Evolutionary conservation across 2,113 vertebrate genomes (phyloP).

Genomic region (Grallaria varia): DNA sequence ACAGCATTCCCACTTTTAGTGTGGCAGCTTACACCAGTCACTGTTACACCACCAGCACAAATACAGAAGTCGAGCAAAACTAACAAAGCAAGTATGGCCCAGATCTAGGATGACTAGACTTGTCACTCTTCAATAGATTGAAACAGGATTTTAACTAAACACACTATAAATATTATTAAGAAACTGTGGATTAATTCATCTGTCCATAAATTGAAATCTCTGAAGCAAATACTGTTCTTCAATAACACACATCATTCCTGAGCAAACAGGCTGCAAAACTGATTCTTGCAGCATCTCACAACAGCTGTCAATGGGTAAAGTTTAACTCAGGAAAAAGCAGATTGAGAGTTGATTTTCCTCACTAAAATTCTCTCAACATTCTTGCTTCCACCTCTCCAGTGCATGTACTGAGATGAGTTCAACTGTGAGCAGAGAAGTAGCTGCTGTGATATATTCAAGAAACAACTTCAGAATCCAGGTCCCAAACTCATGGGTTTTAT

Average conservation of each 20-base stretch:
- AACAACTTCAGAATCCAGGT: not conserved
- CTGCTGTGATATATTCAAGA: not conserved
- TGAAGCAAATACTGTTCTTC: not conserved
- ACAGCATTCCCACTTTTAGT: not conserved
- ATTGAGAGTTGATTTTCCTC: not conserved
- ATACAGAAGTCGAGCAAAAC: not conserved
- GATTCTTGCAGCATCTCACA: not conserved
- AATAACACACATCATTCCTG: not conserved
- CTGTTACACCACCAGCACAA: not conserved
- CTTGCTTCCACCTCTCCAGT: not conserved
- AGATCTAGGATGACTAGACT: not conserved
- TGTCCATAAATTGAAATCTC: not conserved
- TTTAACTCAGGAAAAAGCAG: not conserved
- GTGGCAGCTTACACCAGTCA: not conserved
- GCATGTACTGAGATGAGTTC: not conserved
- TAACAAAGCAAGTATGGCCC: not conserved
- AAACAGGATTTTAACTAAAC: not conserved
- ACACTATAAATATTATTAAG: not conserved
- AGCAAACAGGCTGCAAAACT: not conserved
- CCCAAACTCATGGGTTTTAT: not conserved
- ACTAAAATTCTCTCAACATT: not conserved
- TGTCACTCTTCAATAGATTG: not conserved
- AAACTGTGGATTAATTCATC: not conserved
- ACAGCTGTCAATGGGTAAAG: not conserved
- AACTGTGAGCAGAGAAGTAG: not conserved